A percentile compares a stretch with the other conserved stretches of the same genome.
Conservation (phyloP, 2,888 invertebrate species). For the Lycaena phlaeas region DNA sequence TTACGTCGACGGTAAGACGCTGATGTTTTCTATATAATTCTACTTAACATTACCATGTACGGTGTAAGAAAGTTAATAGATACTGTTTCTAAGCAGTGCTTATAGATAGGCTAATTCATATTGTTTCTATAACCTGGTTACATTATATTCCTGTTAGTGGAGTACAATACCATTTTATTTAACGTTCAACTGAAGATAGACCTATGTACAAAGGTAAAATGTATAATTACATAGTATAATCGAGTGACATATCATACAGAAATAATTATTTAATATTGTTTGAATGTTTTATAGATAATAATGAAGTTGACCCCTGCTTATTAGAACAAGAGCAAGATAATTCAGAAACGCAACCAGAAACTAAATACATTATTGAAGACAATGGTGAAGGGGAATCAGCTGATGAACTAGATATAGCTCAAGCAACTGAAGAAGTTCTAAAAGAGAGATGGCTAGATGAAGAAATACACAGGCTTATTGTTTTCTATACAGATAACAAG, state of each 20-base stretch:
- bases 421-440: conserved; percentile 19
- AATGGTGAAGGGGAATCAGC: conserved; percentile 26
- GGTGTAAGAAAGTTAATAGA: too few species aligned
- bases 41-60: background rate
- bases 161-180: too few species aligned
- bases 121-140: too few species aligned
- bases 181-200: too few species aligned
- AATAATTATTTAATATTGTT: too few species aligned
- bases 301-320: conserved; percentile 20
- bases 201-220: too few species aligned
- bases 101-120: too few species aligned
- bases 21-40: background rate
- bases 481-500: conserved; percentile 57
- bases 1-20: conserved; percentile 59
- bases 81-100: too few species aligned
- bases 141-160: too few species aligned
- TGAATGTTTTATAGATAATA: conserved; percentile 35
- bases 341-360: conserved; percentile 20
- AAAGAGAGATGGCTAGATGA: conserved; percentile 42
- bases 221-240: background rate
- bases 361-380: conserved; percentile 24
- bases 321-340: conserved; percentile 19
- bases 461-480: conserved; percentile 42
- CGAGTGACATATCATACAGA: too few species aligned
- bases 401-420: conserved; percentile 19